phyloP scores from a whole-genome alignment of 30 jellyfish, hydroid and myxozoan species.

The Pseudorhiza aurosa region DNA sequence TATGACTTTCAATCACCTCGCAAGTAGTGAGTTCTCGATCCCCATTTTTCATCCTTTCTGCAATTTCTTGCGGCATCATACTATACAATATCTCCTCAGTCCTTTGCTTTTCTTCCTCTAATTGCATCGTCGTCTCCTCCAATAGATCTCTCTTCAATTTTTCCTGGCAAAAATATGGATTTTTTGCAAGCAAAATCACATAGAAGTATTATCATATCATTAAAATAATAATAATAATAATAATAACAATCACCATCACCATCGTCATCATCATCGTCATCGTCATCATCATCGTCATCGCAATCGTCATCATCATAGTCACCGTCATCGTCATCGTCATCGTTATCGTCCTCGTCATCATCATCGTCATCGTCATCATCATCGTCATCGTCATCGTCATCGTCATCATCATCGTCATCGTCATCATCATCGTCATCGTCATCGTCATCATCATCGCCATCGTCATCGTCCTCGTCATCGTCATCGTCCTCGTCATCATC shows the following conservation, averaged over 20 bases:
- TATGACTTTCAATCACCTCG: constrained; percentile 39
- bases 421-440: no score
- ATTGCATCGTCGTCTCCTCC: constrained; percentile 34
- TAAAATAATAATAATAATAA: neutral
- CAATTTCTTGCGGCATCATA: constrained; percentile 74
- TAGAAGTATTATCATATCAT: neutral
- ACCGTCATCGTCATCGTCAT: no score
- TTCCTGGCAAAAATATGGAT: constrained; percentile 14
- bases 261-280: neutral
- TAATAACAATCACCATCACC: no score
- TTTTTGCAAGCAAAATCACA: neutral
- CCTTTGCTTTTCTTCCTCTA: constrained; percentile 50
- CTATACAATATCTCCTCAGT: constrained; percentile 56
- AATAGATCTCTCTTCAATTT: constrained; percentile 42
- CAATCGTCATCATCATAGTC: neutral
- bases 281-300: neutral
- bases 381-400: no score
- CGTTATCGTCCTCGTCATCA: no score
- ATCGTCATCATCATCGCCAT: no score
- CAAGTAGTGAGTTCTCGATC: constrained; percentile 62
- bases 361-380: no score
- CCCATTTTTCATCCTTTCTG: constrained; percentile 69
- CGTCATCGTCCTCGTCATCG: no score
- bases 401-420: no score
- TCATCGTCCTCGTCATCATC: no score